Evolutionary conservation across 1,140 invertebrate species (phyloP).

Genomic region (Drosophila orena): DNA sequence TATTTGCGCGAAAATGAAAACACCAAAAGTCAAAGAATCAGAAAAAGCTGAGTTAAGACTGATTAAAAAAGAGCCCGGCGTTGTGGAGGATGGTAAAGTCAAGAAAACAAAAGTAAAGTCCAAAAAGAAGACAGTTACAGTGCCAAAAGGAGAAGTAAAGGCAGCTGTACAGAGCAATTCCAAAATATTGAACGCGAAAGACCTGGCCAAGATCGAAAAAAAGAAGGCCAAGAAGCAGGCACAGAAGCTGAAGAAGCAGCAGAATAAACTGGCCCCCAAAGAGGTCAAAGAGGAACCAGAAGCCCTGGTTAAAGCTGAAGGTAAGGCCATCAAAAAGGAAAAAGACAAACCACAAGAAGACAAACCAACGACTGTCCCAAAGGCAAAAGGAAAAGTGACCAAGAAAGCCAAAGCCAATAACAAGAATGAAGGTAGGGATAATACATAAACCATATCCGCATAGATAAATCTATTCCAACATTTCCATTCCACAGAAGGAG

Average conservation of each 20-base stretch:
- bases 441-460: neutral
- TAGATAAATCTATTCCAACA: neutral
- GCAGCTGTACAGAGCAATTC: conserved; percentile 18
- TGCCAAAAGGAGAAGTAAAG: neutral
- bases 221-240: conserved; percentile 78
- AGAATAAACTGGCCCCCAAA: conserved; percentile 21
- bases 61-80: conserved; percentile 19
- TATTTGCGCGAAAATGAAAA: conserved; percentile 45
- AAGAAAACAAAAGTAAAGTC: conserved; percentile 52
- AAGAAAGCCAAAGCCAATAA: conserved; percentile 29
- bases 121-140: conserved; percentile 11
- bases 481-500: conserved; percentile 33
- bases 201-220: conserved; percentile 72
- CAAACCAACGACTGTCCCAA: neutral
- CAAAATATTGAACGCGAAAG: conserved; percentile 36
- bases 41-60: conserved; percentile 55
- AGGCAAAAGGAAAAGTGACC: conserved; percentile 28
- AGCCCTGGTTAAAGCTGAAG: neutral
- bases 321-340: conserved; percentile 11
- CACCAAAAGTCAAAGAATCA: conserved; percentile 30
- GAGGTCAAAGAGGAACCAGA: conserved; percentile 1
- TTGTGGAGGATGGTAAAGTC: conserved; percentile 43
- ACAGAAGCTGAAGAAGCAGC: conserved; percentile 69
- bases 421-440: conserved; percentile 2
- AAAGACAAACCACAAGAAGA: neutral